Conservation (phyloP, 30 jellyfish, hydroid and myxozoan genomes). For the Nemopilema nomurai region DNA sequence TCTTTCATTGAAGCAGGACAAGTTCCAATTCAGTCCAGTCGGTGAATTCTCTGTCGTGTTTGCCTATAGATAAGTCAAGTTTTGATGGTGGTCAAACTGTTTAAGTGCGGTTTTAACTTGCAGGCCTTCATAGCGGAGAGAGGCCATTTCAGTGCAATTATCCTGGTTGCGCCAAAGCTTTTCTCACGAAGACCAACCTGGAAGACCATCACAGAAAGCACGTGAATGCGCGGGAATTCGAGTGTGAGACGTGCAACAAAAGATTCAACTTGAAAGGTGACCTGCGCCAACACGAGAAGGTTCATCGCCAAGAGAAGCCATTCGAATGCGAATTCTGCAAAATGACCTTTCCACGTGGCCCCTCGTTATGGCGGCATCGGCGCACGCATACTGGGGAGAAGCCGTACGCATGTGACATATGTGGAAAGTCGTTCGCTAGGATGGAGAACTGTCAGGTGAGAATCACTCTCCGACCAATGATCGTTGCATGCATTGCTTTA, state of each 20-base stretch:
- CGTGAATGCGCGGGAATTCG: conserved; percentile 71
- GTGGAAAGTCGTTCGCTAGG: conserved; percentile 78
- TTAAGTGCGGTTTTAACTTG: neutral
- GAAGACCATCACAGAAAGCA: conserved; percentile 78
- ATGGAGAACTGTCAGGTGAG: conserved; percentile 79
- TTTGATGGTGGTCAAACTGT: too few species aligned
- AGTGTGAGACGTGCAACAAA: conserved; percentile 65
- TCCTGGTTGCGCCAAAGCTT: conserved; percentile 57
- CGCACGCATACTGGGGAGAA: conserved; percentile 88
- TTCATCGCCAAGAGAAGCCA: conserved; percentile 70
- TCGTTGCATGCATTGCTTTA: neutral
- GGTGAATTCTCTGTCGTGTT: too few species aligned
- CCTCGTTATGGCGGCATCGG: conserved; percentile 76
- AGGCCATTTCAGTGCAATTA: conserved; percentile 69
- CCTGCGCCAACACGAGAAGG: conserved; percentile 66
- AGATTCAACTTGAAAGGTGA: conserved; percentile 72
- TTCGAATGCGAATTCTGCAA: conserved; percentile 77
- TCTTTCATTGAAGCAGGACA: too few species aligned
- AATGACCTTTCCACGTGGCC: conserved; percentile 75
- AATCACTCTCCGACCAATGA: neutral
- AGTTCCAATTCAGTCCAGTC: too few species aligned
- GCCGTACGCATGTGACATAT: conserved; percentile 76
- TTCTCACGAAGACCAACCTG: conserved; percentile 63
- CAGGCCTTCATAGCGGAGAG: conserved; percentile 76
- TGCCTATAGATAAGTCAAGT: too few species aligned